These are phyloP conservation scores for Chondrilla cf. caribensis DNA, from an alignment of 37 sponge, comb jelly and placozoan species.

Conservation along the genomic window DNA sequence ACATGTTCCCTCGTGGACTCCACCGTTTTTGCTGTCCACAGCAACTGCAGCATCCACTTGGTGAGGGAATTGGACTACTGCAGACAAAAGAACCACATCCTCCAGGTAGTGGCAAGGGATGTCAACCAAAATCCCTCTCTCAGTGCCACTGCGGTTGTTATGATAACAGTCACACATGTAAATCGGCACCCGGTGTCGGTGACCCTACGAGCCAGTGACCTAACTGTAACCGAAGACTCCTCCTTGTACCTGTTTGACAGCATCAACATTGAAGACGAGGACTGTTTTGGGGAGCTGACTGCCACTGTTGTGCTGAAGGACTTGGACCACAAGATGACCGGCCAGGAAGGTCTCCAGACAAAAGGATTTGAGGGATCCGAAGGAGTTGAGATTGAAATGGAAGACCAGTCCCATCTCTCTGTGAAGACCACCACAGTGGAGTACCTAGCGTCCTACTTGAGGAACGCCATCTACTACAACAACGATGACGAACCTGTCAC, in stretches of 20 bases:
- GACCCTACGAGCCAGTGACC: neutral
- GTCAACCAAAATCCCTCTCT: neutral
- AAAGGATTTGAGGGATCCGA: neutral
- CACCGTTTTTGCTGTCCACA: neutral
- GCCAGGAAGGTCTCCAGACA: neutral
- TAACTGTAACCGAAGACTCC: neutral
- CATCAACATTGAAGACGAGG: neutral
- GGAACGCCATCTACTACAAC: neutral
- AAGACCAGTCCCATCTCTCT: neutral
- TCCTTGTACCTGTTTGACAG: neutral
- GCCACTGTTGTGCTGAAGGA: neutral
- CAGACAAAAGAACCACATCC: neutral
- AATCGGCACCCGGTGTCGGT: slow-evolving; percentile 5
- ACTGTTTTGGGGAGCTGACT: neutral
- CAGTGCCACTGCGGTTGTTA: neutral
- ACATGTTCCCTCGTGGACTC: neutral
- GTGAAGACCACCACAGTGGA: neutral
- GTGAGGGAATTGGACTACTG: neutral
- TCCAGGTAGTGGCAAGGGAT: neutral
- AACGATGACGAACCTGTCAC: slow-evolving; percentile 11
- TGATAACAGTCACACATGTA: neutral
- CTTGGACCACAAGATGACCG: slow-evolving; percentile 1
- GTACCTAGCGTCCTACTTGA: neutral
- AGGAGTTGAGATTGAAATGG: neutral
- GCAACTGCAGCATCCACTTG: neutral